Conservation (phyloP, 2,113 vertebrate species). For the Pandion haliaetus region DNA sequence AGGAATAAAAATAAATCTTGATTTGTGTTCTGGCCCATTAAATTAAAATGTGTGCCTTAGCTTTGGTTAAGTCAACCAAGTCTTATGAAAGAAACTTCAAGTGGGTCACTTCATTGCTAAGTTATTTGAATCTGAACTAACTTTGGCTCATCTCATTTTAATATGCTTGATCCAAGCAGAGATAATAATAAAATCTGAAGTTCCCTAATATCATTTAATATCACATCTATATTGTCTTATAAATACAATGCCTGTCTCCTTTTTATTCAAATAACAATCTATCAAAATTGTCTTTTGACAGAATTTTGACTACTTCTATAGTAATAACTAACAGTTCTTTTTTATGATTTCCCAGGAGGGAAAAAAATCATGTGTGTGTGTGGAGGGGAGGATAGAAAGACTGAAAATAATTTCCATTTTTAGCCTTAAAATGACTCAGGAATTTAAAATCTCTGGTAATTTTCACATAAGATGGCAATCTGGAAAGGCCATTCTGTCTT, state of each 20-base stretch:
- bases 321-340: constrained; percentile 11
- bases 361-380: background rate
- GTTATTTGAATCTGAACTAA: constrained; percentile 35
- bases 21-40: background rate
- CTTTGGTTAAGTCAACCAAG: constrained; percentile 9
- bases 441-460: background rate
- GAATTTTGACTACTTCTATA: constrained; percentile 12
- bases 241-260: constrained; percentile 31
- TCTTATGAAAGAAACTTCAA: constrained; percentile 9
- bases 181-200: background rate
- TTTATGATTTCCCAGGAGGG: background rate
- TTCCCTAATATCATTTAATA: background rate
- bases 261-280: constrained; percentile 44
- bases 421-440: background rate
- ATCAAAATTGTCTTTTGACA: constrained; percentile 50
- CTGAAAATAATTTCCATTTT: background rate
- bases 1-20: constrained; percentile 20
- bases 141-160: constrained; percentile 21
- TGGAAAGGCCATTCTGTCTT: background rate
- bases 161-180: constrained; percentile 37
- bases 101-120: constrained; percentile 2
- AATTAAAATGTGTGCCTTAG: background rate
- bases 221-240: constrained; percentile 3
- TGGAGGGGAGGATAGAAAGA: background rate
- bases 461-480: background rate